Evolutionary conservation across 2,113 vertebrate species (phyloP).

Genomic region (Saguinus imperator): DNA sequence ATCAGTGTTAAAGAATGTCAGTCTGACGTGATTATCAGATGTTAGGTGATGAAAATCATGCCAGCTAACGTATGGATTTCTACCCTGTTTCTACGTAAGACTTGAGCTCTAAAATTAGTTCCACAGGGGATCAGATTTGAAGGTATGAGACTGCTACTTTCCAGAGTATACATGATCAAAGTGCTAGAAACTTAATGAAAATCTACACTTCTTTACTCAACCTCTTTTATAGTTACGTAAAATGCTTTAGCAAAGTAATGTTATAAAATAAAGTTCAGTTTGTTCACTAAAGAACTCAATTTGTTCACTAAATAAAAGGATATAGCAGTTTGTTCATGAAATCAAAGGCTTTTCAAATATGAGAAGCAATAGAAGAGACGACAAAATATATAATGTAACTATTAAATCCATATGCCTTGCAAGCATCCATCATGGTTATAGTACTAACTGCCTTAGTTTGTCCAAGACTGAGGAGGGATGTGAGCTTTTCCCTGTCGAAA

Average conservation of each 20-base stretch:
- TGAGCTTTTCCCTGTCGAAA: background rate
- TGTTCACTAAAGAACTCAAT: background rate
- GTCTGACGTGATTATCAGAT: constrained; percentile 49
- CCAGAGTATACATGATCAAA: constrained; percentile 64
- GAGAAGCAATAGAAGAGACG: background rate
- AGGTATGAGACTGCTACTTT: constrained; percentile 47
- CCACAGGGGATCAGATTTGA: constrained; percentile 57
- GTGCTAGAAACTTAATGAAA: constrained; percentile 42
- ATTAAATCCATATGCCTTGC: constrained; percentile 19
- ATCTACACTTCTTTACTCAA: constrained; percentile 23
- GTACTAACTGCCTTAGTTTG: background rate
- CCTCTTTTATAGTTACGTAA: constrained; percentile 51
- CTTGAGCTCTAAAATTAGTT: constrained; percentile 75
- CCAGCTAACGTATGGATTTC: constrained; percentile 75
- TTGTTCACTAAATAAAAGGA: background rate
- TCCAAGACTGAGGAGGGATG: background rate
- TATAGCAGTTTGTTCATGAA: background rate
- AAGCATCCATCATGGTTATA: background rate
- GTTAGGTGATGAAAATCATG: constrained; percentile 63
- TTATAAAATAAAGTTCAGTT: background rate
- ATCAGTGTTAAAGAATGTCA: constrained; percentile 64
- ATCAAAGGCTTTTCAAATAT: constrained; percentile 37
- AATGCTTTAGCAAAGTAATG: constrained; percentile 40
- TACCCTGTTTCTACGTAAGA: constrained; percentile 55
- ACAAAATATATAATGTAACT: constrained; percentile 11